A percentile compares a stretch with the other conserved stretches of the same genome.
These are phyloP conservation scores for Cheilosia pagana DNA, from an alignment of 2,888 invertebrate species.

Conservation along the genomic window DNA sequence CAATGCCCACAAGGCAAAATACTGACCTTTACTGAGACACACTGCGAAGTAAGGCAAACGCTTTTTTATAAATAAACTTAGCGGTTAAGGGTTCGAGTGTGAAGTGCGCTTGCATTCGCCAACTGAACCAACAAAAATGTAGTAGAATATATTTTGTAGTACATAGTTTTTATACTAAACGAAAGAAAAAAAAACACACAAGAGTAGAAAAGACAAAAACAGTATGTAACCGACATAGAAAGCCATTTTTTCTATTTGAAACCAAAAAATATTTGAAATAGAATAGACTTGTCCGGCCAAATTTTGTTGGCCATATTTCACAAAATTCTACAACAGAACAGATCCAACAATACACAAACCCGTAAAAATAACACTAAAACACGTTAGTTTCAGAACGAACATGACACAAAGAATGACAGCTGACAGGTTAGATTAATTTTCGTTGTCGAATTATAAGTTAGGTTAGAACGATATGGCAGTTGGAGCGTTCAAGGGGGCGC, in stretches of 20 bases:
- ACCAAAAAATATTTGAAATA: conserved; percentile 48
- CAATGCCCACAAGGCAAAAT: conserved; percentile 82
- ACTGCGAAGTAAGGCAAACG: conserved; percentile 52
- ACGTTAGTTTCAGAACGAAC: conserved; percentile 14
- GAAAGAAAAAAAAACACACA: conserved; percentile 12
- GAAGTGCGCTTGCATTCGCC: conserved; percentile 23
- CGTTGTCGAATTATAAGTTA: conserved; percentile 45
- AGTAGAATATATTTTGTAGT: conserved; percentile 69
- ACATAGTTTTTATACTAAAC: conserved; percentile 67
- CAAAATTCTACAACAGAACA: conserved; percentile 26
- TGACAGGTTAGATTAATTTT: conserved; percentile 23
- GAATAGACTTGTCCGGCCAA: conserved; percentile 33
- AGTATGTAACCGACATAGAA: conserved; percentile 25
- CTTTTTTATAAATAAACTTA: conserved; percentile 54
- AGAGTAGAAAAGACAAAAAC: conserved; percentile 63
- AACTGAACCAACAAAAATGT: conserved; percentile 45
- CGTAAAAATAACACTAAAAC: background rate
- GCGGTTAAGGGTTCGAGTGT: conserved; percentile 37
- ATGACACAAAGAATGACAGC: background rate
- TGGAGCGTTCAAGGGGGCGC: conserved; percentile 1
- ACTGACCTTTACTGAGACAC: conserved; percentile 82
- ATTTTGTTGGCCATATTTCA: conserved; percentile 33
- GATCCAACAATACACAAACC: conserved; percentile 28
- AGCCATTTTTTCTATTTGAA: conserved; percentile 43
- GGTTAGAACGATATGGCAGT: conserved; percentile 25